Percentiles rank a stretch among this genome's conserved stretches.
phyloP scores from a whole-genome alignment of 1,140 invertebrate genomes.

The Oryctes rhinoceros region DNA sequence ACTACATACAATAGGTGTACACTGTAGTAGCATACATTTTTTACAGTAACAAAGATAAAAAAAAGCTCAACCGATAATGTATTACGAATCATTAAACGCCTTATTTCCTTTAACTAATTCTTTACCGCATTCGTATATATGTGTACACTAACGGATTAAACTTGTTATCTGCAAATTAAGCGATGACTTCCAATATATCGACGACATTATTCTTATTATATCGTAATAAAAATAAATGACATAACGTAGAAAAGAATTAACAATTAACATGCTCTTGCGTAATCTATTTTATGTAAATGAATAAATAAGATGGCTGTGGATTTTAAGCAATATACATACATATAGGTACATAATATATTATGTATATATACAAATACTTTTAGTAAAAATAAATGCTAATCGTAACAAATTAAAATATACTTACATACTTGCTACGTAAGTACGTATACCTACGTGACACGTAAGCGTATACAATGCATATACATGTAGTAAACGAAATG shows the following conservation, averaged over 20 bases:
- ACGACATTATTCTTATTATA: too few species aligned
- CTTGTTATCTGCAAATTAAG: too few species aligned
- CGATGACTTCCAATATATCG: too few species aligned
- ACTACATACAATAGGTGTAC: constrained; percentile 24
- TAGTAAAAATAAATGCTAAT: constrained; percentile 14
- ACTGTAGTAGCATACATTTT: constrained; percentile 15
- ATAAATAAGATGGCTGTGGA: constrained; percentile 30
- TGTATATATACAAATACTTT: constrained; percentile 12
- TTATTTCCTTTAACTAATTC: too few species aligned
- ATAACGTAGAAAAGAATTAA: too few species aligned
- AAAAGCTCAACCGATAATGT: constrained; percentile 27
- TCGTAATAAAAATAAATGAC: too few species aligned
- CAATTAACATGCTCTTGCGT: background rate
- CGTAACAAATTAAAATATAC: background rate
- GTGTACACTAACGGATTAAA: too few species aligned
- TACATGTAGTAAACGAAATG: background rate
- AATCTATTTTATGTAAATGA: constrained; percentile 1
- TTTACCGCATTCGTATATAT: too few species aligned
- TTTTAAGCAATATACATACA: constrained; percentile 24
- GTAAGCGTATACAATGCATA: too few species aligned
- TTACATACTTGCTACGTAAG: background rate
- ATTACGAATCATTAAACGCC: background rate
- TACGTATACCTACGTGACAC: background rate
- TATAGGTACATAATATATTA: background rate
- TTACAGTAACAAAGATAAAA: constrained; percentile 29